Percentiles rank a stretch among this genome's conserved stretches.
Conservation (phyloP, 2,797 vertebrate species). For the Eleutherodactylus coqui region DNA sequence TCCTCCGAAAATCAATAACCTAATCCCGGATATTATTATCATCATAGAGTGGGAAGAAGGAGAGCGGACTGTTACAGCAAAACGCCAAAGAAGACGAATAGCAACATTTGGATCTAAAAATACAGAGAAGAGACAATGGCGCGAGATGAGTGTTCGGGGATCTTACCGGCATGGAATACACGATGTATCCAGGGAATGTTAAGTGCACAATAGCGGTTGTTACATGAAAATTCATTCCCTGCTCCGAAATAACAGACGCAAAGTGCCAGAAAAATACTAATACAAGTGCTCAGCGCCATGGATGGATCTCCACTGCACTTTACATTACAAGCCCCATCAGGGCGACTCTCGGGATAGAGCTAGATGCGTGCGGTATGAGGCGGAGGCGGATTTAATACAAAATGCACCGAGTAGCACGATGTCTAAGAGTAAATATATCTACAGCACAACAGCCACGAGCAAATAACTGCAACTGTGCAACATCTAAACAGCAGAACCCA, state of each 20-base stretch:
- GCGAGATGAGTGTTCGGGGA: background rate
- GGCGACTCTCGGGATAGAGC: background rate
- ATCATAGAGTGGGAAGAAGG: background rate
- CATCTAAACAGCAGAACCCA: no score
- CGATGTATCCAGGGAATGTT: slow-evolving; percentile 25
- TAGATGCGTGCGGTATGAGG: background rate
- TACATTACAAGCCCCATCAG: background rate
- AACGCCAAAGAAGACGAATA: background rate
- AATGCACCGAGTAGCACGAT: background rate
- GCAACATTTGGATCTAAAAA: background rate
- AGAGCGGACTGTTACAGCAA: background rate
- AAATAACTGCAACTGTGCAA: background rate
- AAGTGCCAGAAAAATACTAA: background rate
- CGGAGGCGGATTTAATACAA: background rate
- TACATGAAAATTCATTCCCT: slow-evolving; percentile 1
- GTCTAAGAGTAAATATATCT: background rate
- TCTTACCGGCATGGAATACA: slow-evolving; percentile 2
- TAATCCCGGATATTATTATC: background rate
- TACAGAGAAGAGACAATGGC: background rate
- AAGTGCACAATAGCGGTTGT: background rate
- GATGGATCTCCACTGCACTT: background rate
- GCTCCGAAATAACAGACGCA: slow-evolving; percentile 5
- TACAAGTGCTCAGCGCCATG: background rate
- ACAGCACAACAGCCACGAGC: background rate
- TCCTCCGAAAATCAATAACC: background rate